Conservation (phyloP, 2,797 vertebrate genomes). For the Catostomus latipinnis region DNA sequence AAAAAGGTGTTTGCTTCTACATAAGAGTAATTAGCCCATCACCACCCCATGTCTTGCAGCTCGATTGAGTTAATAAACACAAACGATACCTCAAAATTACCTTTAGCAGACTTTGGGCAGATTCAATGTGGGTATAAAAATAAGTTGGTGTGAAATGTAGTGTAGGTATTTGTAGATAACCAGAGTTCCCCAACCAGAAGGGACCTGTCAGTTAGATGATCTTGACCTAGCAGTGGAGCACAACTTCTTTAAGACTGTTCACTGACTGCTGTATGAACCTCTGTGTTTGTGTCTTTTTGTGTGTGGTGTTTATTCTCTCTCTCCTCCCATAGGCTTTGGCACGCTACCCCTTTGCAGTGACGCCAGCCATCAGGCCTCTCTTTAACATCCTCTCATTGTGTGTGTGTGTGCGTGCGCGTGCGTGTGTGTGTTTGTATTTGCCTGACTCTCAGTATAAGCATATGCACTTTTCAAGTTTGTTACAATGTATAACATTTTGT, state of each 20-base stretch:
- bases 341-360: constrained; percentile 10
- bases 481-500: neutral
- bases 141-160: too few species aligned
- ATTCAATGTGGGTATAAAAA: too few species aligned
- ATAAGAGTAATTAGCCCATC: too few species aligned
- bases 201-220: too few species aligned
- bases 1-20: too few species aligned
- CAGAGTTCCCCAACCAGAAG: too few species aligned
- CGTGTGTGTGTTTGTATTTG: constrained; percentile 14
- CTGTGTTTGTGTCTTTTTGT: neutral
- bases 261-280: neutral
- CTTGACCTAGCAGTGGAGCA: too few species aligned
- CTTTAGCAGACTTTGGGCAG: too few species aligned
- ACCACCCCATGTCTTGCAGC: too few species aligned
- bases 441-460: neutral
- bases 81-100: too few species aligned
- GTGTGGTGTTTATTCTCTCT: constrained; percentile 28
- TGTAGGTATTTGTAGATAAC: too few species aligned
- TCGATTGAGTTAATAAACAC: too few species aligned
- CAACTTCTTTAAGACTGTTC: neutral
- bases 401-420: neutral
- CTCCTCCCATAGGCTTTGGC: constrained; percentile 32
- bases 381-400: constrained; percentile 4
- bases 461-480: neutral
- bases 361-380: constrained; percentile 31